Evolutionary conservation across 2,113 vertebrate genomes (phyloP).

Genomic region (Sorex fumeus): DNA sequence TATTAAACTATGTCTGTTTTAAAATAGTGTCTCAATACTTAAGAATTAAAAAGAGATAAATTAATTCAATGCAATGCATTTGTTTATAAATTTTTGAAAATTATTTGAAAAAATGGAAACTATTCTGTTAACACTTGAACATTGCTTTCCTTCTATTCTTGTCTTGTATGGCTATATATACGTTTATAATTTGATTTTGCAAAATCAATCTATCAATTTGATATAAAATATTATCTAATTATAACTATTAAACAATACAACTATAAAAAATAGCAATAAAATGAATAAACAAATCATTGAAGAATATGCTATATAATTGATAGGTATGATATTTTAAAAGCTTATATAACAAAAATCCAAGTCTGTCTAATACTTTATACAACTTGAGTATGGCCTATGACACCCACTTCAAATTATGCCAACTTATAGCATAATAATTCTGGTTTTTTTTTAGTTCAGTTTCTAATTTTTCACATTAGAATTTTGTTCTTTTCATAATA

Average conservation of each 20-base stretch:
- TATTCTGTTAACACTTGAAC: background rate
- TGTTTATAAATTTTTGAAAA: constrained; percentile 37
- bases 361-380: constrained; percentile 38
- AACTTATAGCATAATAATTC: background rate
- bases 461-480: constrained; percentile 21
- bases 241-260: constrained; percentile 55
- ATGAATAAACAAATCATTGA: constrained; percentile 47
- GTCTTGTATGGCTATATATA: background rate
- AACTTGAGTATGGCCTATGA: background rate
- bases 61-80: background rate
- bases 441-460: background rate
- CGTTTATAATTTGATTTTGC: constrained; percentile 3
- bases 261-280: constrained; percentile 53
- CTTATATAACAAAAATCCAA: constrained; percentile 48
- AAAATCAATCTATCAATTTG: constrained; percentile 36
- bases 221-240: constrained; percentile 34
- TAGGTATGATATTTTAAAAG: background rate
- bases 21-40: background rate
- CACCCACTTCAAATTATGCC: background rate
- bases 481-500: too few relatives aligned
- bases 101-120: constrained; percentile 48
- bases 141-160: background rate
- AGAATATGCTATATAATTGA: background rate
- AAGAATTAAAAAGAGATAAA: constrained; percentile 15
- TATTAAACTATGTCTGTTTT: background rate